These are phyloP conservation scores for Papilio dardanus DNA, from an alignment of 1,140 invertebrate genomes.

Conservation along the genomic window DNA sequence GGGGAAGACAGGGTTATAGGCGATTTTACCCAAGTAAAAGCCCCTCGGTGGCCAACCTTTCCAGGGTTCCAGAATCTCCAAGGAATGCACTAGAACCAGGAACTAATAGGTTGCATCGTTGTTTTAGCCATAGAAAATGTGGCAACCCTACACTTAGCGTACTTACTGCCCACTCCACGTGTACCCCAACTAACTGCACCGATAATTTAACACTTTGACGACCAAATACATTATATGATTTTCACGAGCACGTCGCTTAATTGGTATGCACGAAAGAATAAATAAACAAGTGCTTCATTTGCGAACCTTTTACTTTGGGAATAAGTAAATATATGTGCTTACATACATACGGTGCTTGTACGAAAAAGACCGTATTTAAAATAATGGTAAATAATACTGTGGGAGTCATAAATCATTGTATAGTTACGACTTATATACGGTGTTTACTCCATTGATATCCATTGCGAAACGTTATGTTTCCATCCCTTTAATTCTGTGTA, in stretches of 20 bases:
- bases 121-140: background rate
- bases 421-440: too few species aligned
- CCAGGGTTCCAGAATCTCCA: too few species aligned
- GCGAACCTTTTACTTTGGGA: background rate
- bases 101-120: too few species aligned
- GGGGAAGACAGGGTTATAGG: too few species aligned
- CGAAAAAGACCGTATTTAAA: background rate
- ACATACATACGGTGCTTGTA: too few species aligned
- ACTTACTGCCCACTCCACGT: slow-evolving; percentile 26
- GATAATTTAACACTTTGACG: slow-evolving; percentile 12
- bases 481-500: too few species aligned
- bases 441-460: too few species aligned
- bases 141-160: slow-evolving; percentile 6
- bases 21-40: too few species aligned
- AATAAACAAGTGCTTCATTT: slow-evolving; percentile 22
- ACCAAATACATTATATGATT: slow-evolving; percentile 10
- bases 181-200: background rate
- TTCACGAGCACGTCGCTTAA: slow-evolving; percentile 22
- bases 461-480: too few species aligned
- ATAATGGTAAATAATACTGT: background rate
- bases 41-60: too few species aligned
- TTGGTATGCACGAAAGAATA: slow-evolving; percentile 8
- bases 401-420: too few species aligned
- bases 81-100: too few species aligned
- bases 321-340: background rate